A percentile compares a stretch with the other conserved stretches of the same genome.
phyloP scores from a whole-genome alignment of 2,113 vertebrate species.

The Tragelaphus strepsiceros region DNA sequence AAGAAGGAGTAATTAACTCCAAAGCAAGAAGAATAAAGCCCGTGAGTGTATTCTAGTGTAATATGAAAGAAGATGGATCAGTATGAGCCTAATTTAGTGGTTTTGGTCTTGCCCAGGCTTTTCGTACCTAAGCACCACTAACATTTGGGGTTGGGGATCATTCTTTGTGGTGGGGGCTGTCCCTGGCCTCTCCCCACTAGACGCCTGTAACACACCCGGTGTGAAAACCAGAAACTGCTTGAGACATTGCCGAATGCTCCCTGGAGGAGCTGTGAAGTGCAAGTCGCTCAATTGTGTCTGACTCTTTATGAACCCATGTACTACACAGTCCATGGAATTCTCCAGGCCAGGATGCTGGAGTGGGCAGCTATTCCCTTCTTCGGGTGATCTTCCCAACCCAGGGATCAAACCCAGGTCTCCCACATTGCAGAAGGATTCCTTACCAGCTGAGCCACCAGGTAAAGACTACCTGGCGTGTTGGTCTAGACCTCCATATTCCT shows the following conservation, averaged over 20 bases:
- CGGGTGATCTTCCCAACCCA: background rate
- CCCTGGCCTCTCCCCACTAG: background rate
- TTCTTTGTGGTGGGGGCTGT: no score
- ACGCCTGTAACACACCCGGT: background rate
- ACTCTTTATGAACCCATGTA: background rate
- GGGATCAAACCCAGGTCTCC: background rate
- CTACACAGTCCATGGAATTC: background rate
- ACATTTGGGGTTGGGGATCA: rapidly evolving
- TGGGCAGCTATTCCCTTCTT: background rate
- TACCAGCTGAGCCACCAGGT: background rate
- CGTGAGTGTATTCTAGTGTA: rapidly evolving
- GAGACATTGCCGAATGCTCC: background rate
- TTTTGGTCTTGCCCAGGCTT: background rate
- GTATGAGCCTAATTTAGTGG: background rate
- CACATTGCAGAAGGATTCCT: background rate
- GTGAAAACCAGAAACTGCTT: background rate
- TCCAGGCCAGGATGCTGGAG: background rate
- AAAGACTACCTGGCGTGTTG: background rate
- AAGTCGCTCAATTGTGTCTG: background rate
- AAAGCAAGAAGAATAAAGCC: background rate
- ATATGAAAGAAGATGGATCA: rapidly evolving
- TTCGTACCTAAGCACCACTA: background rate
- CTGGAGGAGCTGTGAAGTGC: background rate
- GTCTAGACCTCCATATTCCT: no score
- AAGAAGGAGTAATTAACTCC: background rate